Evolutionary conservation across 2,797 vertebrate species (phyloP).

Genomic region (Lepus oiostolus): DNA sequence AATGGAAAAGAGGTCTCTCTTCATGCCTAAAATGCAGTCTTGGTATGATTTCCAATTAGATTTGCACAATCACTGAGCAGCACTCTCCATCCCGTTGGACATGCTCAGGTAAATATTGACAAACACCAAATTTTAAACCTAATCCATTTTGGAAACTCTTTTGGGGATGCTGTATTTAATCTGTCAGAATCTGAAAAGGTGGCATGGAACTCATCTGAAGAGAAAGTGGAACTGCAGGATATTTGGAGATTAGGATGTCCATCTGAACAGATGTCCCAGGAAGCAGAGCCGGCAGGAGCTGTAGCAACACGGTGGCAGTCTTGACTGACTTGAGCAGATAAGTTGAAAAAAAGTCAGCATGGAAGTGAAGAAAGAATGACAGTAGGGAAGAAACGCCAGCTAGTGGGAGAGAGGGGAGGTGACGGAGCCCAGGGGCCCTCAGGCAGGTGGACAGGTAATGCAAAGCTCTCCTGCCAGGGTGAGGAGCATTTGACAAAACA

Average conservation of each 20-base stretch:
- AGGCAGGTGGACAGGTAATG: not conserved
- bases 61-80: not conserved
- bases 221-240: not conserved
- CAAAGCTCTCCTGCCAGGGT: not conserved
- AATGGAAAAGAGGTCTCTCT: not conserved
- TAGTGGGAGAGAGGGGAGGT: too few relatives aligned
- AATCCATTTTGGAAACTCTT: not conserved
- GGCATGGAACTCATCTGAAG: not conserved
- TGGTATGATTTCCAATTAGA: not conserved
- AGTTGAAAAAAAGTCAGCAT: not conserved
- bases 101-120: not conserved
- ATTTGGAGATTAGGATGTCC: not conserved
- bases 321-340: not conserved
- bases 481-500: not conserved
- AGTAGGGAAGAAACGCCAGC: not conserved
- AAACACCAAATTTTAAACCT: conserved; percentile 11
- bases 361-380: not conserved
- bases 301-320: not conserved
- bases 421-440: not conserved
- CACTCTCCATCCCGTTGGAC: not conserved
- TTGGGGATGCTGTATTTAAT: conserved; percentile 15
- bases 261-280: not conserved
- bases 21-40: not conserved
- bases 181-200: not conserved
- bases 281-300: not conserved